These are phyloP conservation scores for Scrobipalpa costella DNA, from an alignment of 2,888 invertebrate species.

Conservation along the genomic window DNA sequence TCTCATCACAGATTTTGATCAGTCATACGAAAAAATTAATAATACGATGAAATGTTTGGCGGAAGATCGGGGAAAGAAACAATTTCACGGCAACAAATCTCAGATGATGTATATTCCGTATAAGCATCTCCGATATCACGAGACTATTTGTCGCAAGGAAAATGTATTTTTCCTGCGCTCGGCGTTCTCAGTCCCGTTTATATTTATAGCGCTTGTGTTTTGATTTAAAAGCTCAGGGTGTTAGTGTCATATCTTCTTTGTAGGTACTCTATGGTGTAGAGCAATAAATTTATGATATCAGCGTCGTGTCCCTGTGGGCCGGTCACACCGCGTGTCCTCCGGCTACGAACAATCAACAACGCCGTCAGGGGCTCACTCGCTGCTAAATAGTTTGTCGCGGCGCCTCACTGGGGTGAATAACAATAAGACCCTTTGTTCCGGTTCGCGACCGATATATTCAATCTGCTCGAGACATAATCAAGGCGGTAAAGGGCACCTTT, in stretches of 20 bases:
- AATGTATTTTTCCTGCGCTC: conserved; percentile 46
- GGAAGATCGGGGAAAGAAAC: conserved; percentile 49
- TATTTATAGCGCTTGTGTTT: conserved; percentile 42
- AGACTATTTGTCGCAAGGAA: conserved; percentile 50
- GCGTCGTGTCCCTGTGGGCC: not conserved
- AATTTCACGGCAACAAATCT: conserved; percentile 61
- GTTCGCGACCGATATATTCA: conserved; percentile 66
- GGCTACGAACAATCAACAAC: conserved; percentile 28
- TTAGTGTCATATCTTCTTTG: conserved; percentile 1
- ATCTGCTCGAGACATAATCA: conserved; percentile 70
- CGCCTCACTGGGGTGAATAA: conserved; percentile 72
- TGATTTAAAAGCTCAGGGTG: conserved; percentile 33
- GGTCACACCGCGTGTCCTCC: not conserved
- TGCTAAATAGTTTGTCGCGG: conserved; percentile 69
- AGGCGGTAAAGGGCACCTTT: conserved; percentile 57
- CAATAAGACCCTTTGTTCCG: conserved; percentile 75
- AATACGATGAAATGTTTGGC: conserved; percentile 47
- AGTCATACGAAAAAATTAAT: conserved; percentile 49
- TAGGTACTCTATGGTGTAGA: not conserved
- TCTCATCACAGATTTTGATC: conserved; percentile 41
- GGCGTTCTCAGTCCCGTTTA: conserved; percentile 46
- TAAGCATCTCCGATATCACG: conserved; percentile 52
- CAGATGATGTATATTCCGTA: conserved; percentile 53
- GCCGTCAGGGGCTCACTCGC: conserved; percentile 51
- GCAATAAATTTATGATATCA: conserved; percentile 5